phyloP scores from a whole-genome alignment of 2,113 vertebrate genomes.

The Philantomba maxwellii region DNA sequence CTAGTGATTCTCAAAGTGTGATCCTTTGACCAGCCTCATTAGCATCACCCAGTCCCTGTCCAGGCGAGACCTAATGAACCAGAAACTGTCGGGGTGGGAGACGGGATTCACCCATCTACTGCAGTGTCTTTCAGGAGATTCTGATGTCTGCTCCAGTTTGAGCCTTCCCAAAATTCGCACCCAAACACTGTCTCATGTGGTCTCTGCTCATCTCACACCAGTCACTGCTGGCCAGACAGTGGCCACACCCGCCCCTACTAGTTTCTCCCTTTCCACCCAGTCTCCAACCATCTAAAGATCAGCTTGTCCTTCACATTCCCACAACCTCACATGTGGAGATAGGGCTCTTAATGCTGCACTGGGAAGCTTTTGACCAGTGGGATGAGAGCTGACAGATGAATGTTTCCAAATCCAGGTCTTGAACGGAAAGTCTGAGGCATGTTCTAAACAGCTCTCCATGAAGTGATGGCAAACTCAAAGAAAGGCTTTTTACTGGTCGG shows the following conservation, averaged over 20 bases:
- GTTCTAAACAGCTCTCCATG: neutral
- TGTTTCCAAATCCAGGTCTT: neutral
- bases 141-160: neutral
- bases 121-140: neutral
- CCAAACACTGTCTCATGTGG: rapidly evolving
- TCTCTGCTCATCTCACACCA: neutral
- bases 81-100: neutral
- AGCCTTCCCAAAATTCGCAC: neutral
- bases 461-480: neutral
- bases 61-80: neutral
- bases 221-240: rapidly evolving
- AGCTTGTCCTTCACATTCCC: neutral
- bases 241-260: neutral
- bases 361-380: neutral
- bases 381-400: neutral
- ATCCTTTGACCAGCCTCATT: neutral
- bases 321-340: neutral
- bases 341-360: too few relatives aligned
- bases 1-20: neutral
- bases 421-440: neutral
- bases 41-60: too few relatives aligned
- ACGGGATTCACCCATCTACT: neutral
- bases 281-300: neutral
- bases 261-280: neutral
- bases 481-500: neutral